phyloP scores from a whole-genome alignment of 2,797 vertebrate species.

The Caiman crocodilus region DNA sequence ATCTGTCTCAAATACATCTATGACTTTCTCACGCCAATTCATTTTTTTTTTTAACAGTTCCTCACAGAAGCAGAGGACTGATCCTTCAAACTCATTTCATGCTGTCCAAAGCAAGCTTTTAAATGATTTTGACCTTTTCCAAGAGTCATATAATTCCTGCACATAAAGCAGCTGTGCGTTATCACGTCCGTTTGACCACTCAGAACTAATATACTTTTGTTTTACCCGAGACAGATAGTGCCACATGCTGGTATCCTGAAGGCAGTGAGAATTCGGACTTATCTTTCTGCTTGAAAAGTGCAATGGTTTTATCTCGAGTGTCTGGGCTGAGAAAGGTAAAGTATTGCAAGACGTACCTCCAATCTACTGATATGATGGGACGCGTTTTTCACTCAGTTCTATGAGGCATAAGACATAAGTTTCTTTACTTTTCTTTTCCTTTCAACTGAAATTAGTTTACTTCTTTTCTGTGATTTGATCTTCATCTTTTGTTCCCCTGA shows the following conservation, averaged over 20 bases:
- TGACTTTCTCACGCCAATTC: not conserved
- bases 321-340: not conserved
- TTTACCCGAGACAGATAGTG: not conserved
- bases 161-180: not conserved
- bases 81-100: not conserved
- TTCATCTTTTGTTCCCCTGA: not conserved
- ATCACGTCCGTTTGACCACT: not conserved
- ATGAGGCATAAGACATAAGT: not conserved
- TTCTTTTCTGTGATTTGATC: not conserved
- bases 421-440: fast-evolving
- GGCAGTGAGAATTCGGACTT: not conserved
- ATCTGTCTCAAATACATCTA: not conserved
- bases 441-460: not conserved
- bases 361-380: not conserved
- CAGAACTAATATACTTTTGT: not conserved
- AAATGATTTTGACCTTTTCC: not conserved
- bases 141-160: not conserved
- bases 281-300: not conserved
- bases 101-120: not conserved
- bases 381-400: not conserved
- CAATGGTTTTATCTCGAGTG: not conserved
- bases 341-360: not conserved
- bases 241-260: not conserved
- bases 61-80: not conserved
- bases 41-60: not conserved